Percentiles rank a stretch among this genome's conserved stretches.
Conservation (phyloP, 2,113 vertebrate species). For the Labeo catla region DNA sequence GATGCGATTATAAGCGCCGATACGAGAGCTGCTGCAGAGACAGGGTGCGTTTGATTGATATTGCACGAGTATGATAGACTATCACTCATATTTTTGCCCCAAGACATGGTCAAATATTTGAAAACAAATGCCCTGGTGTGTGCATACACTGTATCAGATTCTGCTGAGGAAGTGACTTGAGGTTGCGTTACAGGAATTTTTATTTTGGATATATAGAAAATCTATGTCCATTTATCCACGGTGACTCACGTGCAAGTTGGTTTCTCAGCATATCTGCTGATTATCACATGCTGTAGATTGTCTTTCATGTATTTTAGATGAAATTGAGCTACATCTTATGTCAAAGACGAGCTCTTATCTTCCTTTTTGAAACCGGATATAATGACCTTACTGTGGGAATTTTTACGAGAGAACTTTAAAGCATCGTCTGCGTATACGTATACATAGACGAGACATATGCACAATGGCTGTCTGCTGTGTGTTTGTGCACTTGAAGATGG, state of each 20-base stretch:
- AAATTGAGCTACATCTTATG: background rate
- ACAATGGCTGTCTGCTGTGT: background rate
- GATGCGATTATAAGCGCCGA: background rate
- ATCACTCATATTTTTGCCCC: background rate
- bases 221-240: background rate
- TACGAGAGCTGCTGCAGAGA: background rate
- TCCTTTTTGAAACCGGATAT: background rate
- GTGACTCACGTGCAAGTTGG: background rate
- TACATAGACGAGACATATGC: background rate
- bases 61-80: background rate
- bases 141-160: background rate
- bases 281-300: background rate
- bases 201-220: background rate
- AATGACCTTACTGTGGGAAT: background rate
- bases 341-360: background rate
- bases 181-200: background rate
- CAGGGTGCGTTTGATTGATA: background rate
- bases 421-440: background rate
- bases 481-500: background rate
- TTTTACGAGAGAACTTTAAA: background rate
- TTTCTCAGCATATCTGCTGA: background rate
- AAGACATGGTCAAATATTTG: background rate
- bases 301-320: background rate
- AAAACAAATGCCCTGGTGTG: conserved; percentile 2
- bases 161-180: conserved; percentile 17